Evolutionary conservation across 2,113 vertebrate genomes (phyloP).

Genomic region (Channa maculata): DNA sequence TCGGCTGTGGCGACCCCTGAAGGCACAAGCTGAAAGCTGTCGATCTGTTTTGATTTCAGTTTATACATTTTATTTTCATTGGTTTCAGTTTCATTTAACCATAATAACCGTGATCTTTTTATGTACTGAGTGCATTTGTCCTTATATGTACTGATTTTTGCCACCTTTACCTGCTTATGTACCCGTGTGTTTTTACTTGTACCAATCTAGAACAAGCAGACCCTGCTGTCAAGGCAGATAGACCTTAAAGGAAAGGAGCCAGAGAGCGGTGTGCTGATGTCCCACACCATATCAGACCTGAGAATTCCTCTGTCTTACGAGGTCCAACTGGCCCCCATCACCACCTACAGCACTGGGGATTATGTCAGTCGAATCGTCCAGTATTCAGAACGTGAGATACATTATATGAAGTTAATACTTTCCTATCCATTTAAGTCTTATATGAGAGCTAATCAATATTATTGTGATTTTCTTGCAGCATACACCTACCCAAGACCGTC

Average conservation of each 20-base stretch:
- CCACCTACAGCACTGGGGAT: constrained; percentile 91
- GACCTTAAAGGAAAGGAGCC: constrained; percentile 85
- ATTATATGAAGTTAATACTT: too few relatives aligned
- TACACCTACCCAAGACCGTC: constrained; percentile 85
- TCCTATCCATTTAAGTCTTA: neutral
- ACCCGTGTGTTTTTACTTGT: neutral
- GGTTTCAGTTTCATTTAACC: too few relatives aligned
- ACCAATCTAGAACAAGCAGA: constrained; percentile 83
- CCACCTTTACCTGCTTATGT: neutral
- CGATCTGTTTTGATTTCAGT: too few relatives aligned
- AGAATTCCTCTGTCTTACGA: constrained; percentile 93
- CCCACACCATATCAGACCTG: constrained; percentile 88
- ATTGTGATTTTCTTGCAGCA: constrained; percentile 75
- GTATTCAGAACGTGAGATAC: constrained; percentile 92
- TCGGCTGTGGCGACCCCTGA: too few relatives aligned
- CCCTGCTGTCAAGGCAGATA: constrained; percentile 86
- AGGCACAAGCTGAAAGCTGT: too few relatives aligned
- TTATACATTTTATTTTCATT: too few relatives aligned
- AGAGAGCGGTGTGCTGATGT: constrained; percentile 90
- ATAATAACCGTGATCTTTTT: neutral
- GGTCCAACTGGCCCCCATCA: constrained; percentile 92
- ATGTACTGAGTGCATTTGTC: neutral
- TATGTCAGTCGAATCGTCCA: constrained; percentile 88
- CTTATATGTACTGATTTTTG: constrained; percentile 7
- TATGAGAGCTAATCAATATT: constrained; percentile 25